phyloP scores from a whole-genome alignment of 2,888 invertebrate species.

The Tupiocoris notatus region DNA sequence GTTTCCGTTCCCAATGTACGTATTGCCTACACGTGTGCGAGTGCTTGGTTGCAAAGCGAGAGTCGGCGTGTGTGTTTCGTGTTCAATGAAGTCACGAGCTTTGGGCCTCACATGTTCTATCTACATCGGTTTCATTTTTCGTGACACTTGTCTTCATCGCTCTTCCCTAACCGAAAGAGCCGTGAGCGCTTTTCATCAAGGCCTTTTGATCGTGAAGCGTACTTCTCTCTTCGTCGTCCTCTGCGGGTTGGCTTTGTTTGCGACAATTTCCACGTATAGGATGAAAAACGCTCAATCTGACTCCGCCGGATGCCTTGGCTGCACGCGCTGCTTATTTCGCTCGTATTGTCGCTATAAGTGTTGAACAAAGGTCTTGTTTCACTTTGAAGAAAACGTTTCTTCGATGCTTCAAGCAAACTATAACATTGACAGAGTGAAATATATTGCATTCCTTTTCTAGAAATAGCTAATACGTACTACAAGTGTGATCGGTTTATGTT shows the following conservation, averaged over 20 bases:
- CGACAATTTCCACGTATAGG: not conserved
- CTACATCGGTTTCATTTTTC: not conserved
- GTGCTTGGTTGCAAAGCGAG: not conserved
- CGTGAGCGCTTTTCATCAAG: not conserved
- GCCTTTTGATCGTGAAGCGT: not conserved
- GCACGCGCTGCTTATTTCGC: not conserved
- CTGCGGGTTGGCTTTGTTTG: not conserved
- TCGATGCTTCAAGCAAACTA: no score
- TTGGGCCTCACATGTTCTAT: no score
- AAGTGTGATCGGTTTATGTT: no score
- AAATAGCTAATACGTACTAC: no score
- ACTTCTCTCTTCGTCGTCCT: not conserved
- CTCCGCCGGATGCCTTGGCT: not conserved
- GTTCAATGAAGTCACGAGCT: not conserved
- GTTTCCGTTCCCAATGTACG: no score
- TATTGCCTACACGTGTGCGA: no score
- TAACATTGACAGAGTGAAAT: no score
- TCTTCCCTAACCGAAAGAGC: not conserved
- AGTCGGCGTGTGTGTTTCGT: not conserved
- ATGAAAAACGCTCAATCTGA: not conserved
- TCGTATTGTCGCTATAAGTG: not conserved
- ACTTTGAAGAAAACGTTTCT: not conserved
- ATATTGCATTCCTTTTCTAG: no score
- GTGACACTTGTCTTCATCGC: not conserved
- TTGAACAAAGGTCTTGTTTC: not conserved